Evolutionary conservation across 2,113 vertebrate species (phyloP).

Genomic region (Oncorhynchus masou): DNA sequence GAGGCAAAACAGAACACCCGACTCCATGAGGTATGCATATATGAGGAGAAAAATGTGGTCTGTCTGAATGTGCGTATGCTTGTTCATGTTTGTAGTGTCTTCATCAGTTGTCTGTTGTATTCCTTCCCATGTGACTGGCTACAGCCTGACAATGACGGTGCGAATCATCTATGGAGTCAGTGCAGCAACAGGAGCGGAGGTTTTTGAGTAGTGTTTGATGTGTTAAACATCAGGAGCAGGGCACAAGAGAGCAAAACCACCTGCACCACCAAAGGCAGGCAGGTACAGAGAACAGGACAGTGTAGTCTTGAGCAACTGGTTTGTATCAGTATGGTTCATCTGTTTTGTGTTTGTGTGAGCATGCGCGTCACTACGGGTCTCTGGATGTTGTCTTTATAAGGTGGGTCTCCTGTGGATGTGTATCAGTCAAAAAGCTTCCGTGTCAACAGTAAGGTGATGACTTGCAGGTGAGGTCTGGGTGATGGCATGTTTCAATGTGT

Average conservation of each 20-base stretch:
- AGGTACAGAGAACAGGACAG: slow-evolving; percentile 15
- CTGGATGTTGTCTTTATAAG: slow-evolving; percentile 42
- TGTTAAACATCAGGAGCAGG: slow-evolving; percentile 19
- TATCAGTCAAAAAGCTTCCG: slow-evolving; percentile 45
- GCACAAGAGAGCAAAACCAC: slow-evolving; percentile 8
- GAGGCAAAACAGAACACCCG: slow-evolving; percentile 23
- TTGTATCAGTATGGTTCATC: slow-evolving; percentile 48
- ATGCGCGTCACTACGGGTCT: slow-evolving; percentile 45
- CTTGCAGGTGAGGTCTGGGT: slow-evolving; percentile 16
- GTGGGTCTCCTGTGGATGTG: slow-evolving; percentile 49
- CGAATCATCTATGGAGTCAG: slow-evolving; percentile 57
- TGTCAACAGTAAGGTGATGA: slow-evolving; percentile 41
- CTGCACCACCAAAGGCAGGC: slow-evolving; percentile 7
- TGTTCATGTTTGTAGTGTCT: slow-evolving; percentile 69
- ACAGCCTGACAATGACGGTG: slow-evolving; percentile 39
- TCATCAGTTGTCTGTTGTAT: slow-evolving; percentile 65
- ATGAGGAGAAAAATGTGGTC: slow-evolving; percentile 36
- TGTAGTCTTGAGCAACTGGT: slow-evolving; percentile 28
- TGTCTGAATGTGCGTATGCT: slow-evolving; percentile 56
- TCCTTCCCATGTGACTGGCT: slow-evolving; percentile 58
- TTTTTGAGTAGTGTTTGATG: slow-evolving; percentile 44
- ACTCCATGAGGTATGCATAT: slow-evolving; percentile 29
- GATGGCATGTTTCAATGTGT: slow-evolving; percentile 56
- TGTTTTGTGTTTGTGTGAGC: slow-evolving; percentile 33
- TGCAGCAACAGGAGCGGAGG: slow-evolving; percentile 36